phyloP scores from a whole-genome alignment of 2,888 invertebrate species.

The Leptopterna dolabrata region DNA sequence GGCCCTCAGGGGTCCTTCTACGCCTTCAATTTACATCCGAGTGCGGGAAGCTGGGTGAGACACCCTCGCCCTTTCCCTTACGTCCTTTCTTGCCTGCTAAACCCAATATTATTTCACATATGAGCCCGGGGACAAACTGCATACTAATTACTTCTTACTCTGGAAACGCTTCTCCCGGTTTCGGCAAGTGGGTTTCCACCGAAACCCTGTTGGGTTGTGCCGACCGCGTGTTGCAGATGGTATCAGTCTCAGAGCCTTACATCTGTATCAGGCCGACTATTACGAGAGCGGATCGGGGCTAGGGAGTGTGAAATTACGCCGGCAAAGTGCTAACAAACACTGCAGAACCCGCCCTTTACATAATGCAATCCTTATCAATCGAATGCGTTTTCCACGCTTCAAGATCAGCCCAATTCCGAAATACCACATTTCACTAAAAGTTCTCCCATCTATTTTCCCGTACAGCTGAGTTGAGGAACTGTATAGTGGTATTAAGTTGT shows the following conservation, averaged over 20 bases:
- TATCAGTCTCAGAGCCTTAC: too few relatives aligned
- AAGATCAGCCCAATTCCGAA: too few relatives aligned
- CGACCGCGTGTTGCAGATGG: neutral
- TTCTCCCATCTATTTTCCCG: too few relatives aligned
- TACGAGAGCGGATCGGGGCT: neutral
- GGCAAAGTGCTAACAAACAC: neutral
- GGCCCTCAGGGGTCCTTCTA: conserved; percentile 44
- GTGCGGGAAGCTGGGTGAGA: neutral
- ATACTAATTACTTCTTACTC: conserved; percentile 50
- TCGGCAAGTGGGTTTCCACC: too few relatives aligned
- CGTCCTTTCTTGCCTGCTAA: conserved; percentile 18
- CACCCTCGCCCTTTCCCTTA: neutral
- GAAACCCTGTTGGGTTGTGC: neutral
- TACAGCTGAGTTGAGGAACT: too few relatives aligned
- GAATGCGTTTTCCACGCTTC: too few relatives aligned
- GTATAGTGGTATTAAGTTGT: too few relatives aligned
- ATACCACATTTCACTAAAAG: too few relatives aligned
- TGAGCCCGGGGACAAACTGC: conserved; percentile 44
- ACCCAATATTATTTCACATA: conserved; percentile 55
- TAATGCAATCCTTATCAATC: neutral
- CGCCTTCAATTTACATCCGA: conserved; percentile 58
- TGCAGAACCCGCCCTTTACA: neutral
- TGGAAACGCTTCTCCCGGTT: neutral
- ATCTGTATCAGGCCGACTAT: neutral
- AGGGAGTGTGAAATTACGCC: neutral